Evolutionary conservation across 2,797 vertebrate species (phyloP).

Genomic region (Etheostoma perlongum): DNA sequence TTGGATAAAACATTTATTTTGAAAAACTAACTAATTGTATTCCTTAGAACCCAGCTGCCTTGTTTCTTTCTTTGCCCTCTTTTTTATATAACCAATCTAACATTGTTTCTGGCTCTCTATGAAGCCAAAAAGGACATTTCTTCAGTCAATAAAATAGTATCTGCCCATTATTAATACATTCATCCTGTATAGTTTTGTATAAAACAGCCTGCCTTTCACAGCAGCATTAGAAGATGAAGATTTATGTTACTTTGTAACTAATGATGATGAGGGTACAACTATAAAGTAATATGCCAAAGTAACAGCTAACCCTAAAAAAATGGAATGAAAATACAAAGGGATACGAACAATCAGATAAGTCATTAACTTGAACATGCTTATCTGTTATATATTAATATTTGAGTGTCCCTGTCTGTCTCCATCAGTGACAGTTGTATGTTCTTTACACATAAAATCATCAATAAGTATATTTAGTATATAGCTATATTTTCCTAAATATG

Average conservation of each 20-base stretch:
- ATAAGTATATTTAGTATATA: neutral
- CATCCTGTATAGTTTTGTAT: neutral
- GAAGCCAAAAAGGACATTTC: neutral
- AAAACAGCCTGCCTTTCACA: conserved; percentile 18
- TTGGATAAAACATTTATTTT: conserved; percentile 14
- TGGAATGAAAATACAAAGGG: conserved; percentile 3
- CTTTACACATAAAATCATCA: neutral
- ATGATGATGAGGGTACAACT: neutral
- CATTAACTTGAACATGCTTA: neutral
- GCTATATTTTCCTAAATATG: neutral
- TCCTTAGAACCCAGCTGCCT: conserved; percentile 38
- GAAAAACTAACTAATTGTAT: conserved; percentile 36
- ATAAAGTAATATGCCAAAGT: conserved; percentile 34
- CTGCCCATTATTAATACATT: neutral
- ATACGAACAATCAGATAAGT: conserved; percentile 1
- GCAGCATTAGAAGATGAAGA: conserved; percentile 1
- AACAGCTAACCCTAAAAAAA: conserved; percentile 1
- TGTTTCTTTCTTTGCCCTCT: neutral
- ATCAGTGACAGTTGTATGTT: neutral
- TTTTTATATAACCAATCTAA: conserved; percentile 6
- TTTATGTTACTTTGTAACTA: neutral
- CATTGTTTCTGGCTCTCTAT: neutral
- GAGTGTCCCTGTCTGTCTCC: neutral
- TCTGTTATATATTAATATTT: neutral
- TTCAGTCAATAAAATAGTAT: conserved; percentile 6